Percentiles rank a stretch among this genome's conserved stretches.
Evolutionary conservation across 2,888 invertebrate genomes (phyloP).

Genomic region (Suillia variegata): DNA sequence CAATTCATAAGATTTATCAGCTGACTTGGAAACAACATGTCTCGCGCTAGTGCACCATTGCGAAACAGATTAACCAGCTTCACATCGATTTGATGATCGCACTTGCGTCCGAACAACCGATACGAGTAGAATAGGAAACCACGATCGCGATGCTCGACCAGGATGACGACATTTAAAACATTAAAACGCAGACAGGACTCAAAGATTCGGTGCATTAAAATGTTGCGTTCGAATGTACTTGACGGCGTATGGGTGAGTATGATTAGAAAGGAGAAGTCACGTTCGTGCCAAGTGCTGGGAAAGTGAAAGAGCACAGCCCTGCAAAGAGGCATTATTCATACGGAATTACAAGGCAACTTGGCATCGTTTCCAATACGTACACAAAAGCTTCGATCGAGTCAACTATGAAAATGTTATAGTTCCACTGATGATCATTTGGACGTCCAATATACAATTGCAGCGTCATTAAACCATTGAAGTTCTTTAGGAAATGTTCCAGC

Average conservation of each 20-base stretch:
- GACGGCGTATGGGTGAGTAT: constrained; percentile 31
- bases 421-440: constrained; percentile 32
- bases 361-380: constrained; percentile 31
- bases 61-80: constrained; percentile 33
- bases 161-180: constrained; percentile 45
- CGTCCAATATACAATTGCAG: constrained; percentile 34
- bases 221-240: background rate
- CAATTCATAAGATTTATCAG: constrained; percentile 39
- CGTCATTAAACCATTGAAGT: constrained; percentile 29
- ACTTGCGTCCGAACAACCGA: constrained; percentile 20
- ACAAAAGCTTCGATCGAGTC: constrained; percentile 38
- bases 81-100: constrained; percentile 24
- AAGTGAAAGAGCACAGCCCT: constrained; percentile 35
- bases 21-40: constrained; percentile 37
- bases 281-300: constrained; percentile 33
- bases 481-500: constrained; percentile 32
- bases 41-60: constrained; percentile 20
- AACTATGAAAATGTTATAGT: constrained; percentile 46
- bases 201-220: constrained; percentile 38
- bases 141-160: constrained; percentile 34
- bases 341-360: too few relatives aligned
- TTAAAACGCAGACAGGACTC: constrained; percentile 29
- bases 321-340: background rate
- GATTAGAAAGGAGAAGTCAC: constrained; percentile 44
- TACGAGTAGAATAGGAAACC: constrained; percentile 17